Percentiles rank a stretch among this genome's conserved stretches.
These are phyloP conservation scores for Catharus fuscescens DNA, from an alignment of 2,113 vertebrate species.

Conservation along the genomic window DNA sequence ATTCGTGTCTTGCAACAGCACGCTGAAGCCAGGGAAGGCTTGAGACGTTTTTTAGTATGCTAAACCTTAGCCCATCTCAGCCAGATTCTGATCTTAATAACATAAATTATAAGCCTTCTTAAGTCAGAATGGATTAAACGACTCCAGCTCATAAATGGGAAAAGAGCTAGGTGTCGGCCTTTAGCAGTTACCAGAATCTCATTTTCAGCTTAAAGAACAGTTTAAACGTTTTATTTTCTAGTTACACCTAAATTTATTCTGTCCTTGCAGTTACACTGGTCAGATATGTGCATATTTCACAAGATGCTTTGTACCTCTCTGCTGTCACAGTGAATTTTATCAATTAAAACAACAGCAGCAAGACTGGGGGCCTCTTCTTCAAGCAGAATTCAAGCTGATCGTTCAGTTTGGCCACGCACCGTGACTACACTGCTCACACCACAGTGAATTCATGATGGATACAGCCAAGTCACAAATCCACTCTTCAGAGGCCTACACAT, in stretches of 20 bases:
- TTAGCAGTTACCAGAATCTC: background rate
- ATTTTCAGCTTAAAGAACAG: background rate
- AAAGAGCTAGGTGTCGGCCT: background rate
- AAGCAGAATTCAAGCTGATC: background rate
- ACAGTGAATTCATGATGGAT: accelerated
- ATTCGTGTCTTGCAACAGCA: background rate
- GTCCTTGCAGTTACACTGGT: no score
- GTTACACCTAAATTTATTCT: background rate
- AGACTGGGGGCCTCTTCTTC: background rate
- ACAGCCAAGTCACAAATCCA: background rate
- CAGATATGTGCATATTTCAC: background rate
- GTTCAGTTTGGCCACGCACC: background rate
- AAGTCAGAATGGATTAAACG: background rate
- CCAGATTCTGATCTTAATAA: background rate
- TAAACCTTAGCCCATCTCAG: background rate
- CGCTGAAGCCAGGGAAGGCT: background rate
- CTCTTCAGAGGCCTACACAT: background rate
- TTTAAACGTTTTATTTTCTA: background rate
- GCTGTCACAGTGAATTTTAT: background rate
- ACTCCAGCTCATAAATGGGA: accelerated
- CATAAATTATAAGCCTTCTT: background rate
- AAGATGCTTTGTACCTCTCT: background rate
- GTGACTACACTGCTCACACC: background rate
- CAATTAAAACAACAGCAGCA: background rate
- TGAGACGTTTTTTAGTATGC: background rate